Evolutionary conservation across 2,888 invertebrate species (phyloP).

Genomic region (Drosophila formosana): DNA sequence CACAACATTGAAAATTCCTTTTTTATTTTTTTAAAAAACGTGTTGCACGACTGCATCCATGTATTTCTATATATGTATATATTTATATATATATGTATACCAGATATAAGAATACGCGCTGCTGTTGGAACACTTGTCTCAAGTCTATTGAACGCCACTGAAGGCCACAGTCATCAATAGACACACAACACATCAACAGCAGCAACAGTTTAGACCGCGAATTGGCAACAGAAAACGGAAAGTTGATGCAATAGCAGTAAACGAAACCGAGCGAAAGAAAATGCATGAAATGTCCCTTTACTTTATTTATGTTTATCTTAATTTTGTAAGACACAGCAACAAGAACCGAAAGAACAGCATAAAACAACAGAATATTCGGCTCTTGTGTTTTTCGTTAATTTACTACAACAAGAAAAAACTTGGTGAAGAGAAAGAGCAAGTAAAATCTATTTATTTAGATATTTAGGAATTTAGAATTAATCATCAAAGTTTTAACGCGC

Average conservation of each 20-base stretch:
- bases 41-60: constrained; percentile 14
- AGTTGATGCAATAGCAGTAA: background rate
- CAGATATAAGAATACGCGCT: constrained; percentile 60
- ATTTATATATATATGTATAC: constrained; percentile 10
- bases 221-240: too few species aligned
- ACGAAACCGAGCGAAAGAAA: background rate
- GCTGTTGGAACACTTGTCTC: constrained; percentile 62
- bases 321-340: constrained; percentile 11
- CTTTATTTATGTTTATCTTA: constrained; percentile 37
- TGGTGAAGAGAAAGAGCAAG: constrained; percentile 2
- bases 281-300: constrained; percentile 36
- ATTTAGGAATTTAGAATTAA: constrained; percentile 25
- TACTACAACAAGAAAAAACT: background rate
- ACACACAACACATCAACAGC: constrained; percentile 27
- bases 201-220: constrained; percentile 13
- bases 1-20: constrained; percentile 2
- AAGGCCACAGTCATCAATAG: constrained; percentile 49
- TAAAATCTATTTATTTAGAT: constrained; percentile 45
- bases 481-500: constrained; percentile 23
- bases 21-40: background rate
- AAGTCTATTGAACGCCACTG: constrained; percentile 51
- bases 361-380: constrained; percentile 3
- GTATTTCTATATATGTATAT: constrained; percentile 1
- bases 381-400: constrained; percentile 12
- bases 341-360: constrained; percentile 16